Percentiles rank a stretch among this genome's conserved stretches.
These are phyloP conservation scores for Eclectus roratus DNA, from an alignment of 2,113 vertebrate genomes.

Conservation along the genomic window DNA sequence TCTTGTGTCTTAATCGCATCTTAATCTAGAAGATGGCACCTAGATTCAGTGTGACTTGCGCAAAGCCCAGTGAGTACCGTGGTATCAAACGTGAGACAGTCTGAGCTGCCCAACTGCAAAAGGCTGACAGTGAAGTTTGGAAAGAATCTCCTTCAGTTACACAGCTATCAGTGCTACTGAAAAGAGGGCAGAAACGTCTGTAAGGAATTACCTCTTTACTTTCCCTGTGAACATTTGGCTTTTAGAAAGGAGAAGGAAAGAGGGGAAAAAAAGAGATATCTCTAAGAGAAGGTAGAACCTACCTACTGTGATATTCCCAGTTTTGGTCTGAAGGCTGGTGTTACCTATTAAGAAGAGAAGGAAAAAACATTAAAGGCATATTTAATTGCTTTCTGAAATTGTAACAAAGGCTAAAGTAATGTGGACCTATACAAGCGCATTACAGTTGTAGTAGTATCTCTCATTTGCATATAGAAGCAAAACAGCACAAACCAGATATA, in stretches of 20 bases:
- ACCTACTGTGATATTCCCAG: slow-evolving; percentile 79
- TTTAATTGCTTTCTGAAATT: background rate
- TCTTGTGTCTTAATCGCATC: background rate
- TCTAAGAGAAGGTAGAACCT: background rate
- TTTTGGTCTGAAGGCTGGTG: slow-evolving; percentile 69
- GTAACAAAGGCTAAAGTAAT: background rate
- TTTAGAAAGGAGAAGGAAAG: background rate
- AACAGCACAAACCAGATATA: background rate
- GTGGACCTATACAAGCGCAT: background rate
- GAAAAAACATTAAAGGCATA: background rate
- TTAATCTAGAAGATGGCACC: background rate
- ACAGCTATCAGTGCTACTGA: background rate
- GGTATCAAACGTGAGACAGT: background rate
- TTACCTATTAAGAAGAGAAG: slow-evolving; percentile 65
- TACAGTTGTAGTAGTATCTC: background rate
- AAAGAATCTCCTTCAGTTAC: background rate
- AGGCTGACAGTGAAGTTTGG: background rate
- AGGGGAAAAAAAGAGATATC: background rate
- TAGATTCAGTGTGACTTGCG: background rate
- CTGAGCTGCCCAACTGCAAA: background rate
- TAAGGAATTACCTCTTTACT: background rate
- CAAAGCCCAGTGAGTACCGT: background rate
- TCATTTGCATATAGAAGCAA: background rate
- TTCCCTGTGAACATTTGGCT: background rate
- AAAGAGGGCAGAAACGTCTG: background rate